Base-by-base conservation (phyloP, 2,888 invertebrate species). In the Latrodectus elegans region DNA sequence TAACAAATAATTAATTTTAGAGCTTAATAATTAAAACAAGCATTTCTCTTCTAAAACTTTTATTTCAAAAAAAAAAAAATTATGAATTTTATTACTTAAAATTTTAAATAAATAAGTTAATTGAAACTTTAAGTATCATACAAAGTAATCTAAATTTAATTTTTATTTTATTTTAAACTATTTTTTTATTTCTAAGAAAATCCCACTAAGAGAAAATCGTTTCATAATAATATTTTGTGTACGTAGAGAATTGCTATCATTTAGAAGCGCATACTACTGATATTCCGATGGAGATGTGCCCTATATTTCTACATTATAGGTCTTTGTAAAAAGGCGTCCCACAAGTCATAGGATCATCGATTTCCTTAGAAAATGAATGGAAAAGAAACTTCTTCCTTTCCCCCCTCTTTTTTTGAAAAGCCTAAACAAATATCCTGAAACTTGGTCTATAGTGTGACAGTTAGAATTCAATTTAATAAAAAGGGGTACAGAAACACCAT, bases 391-490 rank as follows among this genome's bases (percentile, higher is more conserved):
- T 64, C 51, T 49, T 55, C 49, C 60, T 64, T 17, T 64, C 6
- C 26, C 26, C 26, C 60, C 11, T 26, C 53, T 55, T 79, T 55
- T 70, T 71, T 71, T 55, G 17, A 12, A 49, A 77, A 68, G 64
- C 70, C 68, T 60, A 82, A 82, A 74, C 81, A 75, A 75, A 75
- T 70, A 82, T 75, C 55, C 60, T 49, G 53, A 52, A 82, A 82
- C 68, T 70, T 55, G 60, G n/a, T 60, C n/a, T 12, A n/a, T 60
- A 60, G 11, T 10, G 12, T 60, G 6, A 60, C 60, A 38, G 38
- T 38, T 38, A 38, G 38, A 38, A 38, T 38, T 38, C 38, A 38
- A 38, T 38, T 38, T 38, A 38, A 38, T 38, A 38, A 38, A 6
- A 38, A 38, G 38, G 22, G 38, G 4, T 3, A 6, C 6, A 38